phyloP scores from a whole-genome alignment of 2,888 invertebrate species.

The Cantharis rustica region DNA sequence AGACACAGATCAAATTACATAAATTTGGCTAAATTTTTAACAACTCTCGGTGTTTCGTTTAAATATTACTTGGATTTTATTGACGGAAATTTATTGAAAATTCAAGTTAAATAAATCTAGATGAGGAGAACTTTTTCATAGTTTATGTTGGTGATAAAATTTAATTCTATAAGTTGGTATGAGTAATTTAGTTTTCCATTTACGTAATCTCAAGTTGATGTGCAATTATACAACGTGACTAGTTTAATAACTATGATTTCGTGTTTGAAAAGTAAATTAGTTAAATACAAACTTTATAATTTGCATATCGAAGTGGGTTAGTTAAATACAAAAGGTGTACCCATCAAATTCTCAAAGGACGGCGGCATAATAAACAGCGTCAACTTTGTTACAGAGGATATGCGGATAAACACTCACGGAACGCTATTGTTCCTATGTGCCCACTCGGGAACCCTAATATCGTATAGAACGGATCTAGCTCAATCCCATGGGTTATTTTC shows the following conservation, averaged over 20 bases:
- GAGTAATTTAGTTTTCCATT: background rate
- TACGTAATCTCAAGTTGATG: background rate
- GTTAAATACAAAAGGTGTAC: conserved; percentile 21
- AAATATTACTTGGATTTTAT: background rate
- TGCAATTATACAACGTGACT: background rate
- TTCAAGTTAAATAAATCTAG: background rate
- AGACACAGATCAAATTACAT: background rate
- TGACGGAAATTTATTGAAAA: background rate
- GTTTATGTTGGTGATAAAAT: background rate
- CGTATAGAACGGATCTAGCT: conserved; percentile 15
- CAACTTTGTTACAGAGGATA: conserved; percentile 21
- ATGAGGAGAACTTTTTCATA: background rate
- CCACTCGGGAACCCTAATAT: conserved; percentile 22
- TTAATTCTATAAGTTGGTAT: background rate
- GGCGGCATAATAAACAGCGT: conserved; percentile 15
- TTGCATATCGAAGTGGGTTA: conserved; percentile 16
- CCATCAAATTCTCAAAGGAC: conserved; percentile 17
- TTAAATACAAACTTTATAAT: conserved; percentile 6
- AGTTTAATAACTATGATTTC: conserved; percentile 2
- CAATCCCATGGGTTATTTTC: conserved; percentile 16
- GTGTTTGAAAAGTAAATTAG: conserved; percentile 5
- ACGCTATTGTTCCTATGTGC: conserved; percentile 22
- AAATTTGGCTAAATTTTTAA: background rate
- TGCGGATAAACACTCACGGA: conserved; percentile 27
- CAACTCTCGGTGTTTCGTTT: background rate